A percentile compares a stretch with the other conserved stretches of the same genome.
Evolutionary conservation across 2,888 invertebrate genomes (phyloP).

Genomic region (Drosophila pseudotalamancana): DNA sequence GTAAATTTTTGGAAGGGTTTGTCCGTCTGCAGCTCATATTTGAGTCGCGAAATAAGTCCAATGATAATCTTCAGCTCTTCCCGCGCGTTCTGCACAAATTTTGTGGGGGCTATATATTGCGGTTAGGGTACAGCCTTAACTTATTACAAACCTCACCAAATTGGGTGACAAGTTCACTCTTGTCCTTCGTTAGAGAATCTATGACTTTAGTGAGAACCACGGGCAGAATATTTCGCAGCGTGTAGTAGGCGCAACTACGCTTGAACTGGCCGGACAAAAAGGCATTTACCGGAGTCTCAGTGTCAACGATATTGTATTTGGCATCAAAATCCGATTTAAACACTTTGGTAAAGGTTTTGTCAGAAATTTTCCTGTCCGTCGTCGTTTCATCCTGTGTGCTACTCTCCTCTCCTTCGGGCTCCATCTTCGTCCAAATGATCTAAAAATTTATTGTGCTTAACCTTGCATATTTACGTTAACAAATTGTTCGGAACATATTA

Average conservation of each 20-base stretch:
- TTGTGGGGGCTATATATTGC: conserved; percentile 21
- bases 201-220: conserved; percentile 94
- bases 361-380: background rate
- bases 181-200: conserved; percentile 90
- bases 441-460: conserved; percentile 14
- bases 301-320: conserved; percentile 85
- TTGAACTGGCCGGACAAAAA: conserved; percentile 87
- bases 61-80: conserved; percentile 91
- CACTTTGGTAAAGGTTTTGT: conserved; percentile 19
- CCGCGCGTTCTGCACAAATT: conserved; percentile 86
- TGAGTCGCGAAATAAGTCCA: conserved; percentile 91
- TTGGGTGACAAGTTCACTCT: conserved; percentile 86
- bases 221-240: conserved; percentile 94
- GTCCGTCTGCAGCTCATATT: conserved; percentile 96
- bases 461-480: conserved; percentile 19
- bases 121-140: conserved; percentile 3
- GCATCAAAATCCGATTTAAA: conserved; percentile 78
- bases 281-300: conserved; percentile 86
- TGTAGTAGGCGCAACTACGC: conserved; percentile 91
- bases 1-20: conserved; percentile 88
- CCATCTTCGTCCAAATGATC: conserved; percentile 23
- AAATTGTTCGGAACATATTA: background rate
- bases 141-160: conserved; percentile 87
- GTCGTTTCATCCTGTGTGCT: background rate
- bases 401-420: conserved; percentile 18